Evolutionary conservation across 1,140 invertebrate genomes (phyloP).

Genomic region (Apolygus lucorum): DNA sequence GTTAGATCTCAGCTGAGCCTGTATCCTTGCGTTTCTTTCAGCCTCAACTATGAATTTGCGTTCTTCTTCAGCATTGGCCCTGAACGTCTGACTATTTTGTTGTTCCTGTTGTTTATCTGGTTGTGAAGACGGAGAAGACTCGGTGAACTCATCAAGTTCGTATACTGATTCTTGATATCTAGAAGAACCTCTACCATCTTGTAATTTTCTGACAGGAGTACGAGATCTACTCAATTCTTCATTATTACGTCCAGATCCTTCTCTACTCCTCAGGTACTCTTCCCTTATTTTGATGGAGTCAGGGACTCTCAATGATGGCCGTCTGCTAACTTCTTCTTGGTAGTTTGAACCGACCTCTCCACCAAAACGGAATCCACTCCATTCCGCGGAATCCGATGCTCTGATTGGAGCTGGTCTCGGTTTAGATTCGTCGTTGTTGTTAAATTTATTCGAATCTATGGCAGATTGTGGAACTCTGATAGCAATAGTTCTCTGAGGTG

Average conservation of each 20-base stretch:
- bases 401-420: background rate
- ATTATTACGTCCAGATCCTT: background rate
- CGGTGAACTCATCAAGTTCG: constrained; percentile 8
- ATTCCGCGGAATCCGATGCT: constrained; percentile 11
- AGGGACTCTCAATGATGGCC: background rate
- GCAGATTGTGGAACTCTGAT: constrained; percentile 19
- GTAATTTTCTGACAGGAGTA: background rate
- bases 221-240: background rate
- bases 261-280: background rate
- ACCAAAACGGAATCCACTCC: background rate
- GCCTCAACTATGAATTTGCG: constrained; percentile 5
- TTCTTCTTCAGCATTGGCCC: background rate
- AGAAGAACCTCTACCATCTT: background rate
- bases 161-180: constrained; percentile 18
- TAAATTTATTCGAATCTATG: constrained; percentile 13
- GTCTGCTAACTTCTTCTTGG: constrained; percentile 1
- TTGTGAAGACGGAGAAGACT: background rate
- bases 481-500: constrained; percentile 18
- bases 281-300: constrained; percentile 5
- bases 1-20: background rate
- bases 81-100: background rate
- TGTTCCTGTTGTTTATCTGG: background rate
- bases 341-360: background rate
- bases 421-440: background rate
- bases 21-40: constrained; percentile 4